These are phyloP conservation scores for Hyaena hyaena DNA, from an alignment of 2,113 vertebrate genomes.

Conservation along the genomic window DNA sequence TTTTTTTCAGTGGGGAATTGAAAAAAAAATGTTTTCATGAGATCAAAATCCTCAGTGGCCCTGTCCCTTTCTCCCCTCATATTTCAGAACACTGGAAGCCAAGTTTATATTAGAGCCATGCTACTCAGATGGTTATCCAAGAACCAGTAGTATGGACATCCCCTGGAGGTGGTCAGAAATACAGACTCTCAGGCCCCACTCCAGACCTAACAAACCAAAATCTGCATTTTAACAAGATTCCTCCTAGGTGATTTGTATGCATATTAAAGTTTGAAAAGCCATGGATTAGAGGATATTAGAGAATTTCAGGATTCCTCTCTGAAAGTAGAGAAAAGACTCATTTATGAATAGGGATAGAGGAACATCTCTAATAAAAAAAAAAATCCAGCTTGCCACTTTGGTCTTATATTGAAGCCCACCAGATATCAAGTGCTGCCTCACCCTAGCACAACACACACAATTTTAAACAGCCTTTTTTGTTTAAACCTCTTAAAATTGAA, in stretches of 20 bases:
- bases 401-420: background rate
- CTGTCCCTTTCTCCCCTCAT: background rate
- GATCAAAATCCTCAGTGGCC: background rate
- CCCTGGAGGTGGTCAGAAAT: background rate
- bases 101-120: background rate
- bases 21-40: background rate
- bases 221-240: background rate
- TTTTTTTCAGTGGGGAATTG: background rate
- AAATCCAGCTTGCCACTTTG: background rate
- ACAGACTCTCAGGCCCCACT: background rate
- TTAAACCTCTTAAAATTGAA: background rate
- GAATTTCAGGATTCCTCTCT: conserved; percentile 6
- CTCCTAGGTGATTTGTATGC: background rate
- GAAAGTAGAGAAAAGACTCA: background rate
- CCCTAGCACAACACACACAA: background rate
- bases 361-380: background rate
- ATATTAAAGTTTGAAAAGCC: background rate
- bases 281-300: background rate
- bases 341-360: background rate
- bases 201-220: background rate
- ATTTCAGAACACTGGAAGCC: background rate
- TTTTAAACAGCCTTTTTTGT: background rate
- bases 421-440: background rate
- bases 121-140: background rate
- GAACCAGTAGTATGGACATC: background rate